Conservation (phyloP, 2,113 vertebrate species). For the Psittacula cyanocephala region DNA sequence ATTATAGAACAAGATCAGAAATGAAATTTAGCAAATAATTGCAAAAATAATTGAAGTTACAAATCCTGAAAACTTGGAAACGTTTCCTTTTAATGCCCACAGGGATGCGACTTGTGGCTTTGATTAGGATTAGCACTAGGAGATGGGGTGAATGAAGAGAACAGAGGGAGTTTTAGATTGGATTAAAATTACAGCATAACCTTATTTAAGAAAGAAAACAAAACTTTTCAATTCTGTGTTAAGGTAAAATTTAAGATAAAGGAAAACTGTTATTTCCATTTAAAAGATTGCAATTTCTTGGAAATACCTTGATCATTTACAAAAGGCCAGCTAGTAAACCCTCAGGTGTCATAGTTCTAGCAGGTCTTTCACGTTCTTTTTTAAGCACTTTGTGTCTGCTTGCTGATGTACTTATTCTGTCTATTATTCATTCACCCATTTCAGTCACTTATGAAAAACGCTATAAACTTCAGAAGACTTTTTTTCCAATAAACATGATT, state of each 20-base stretch:
- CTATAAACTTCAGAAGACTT: fast-evolving
- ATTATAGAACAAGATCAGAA: constrained; percentile 75
- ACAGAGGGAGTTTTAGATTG: background rate
- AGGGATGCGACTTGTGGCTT: constrained; percentile 40
- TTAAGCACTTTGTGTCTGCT: background rate
- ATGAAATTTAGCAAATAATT: constrained; percentile 75
- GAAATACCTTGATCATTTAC: constrained; percentile 44
- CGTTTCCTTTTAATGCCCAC: constrained; percentile 65
- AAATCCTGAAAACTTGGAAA: constrained; percentile 67
- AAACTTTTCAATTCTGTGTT: background rate
- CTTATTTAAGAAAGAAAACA: background rate
- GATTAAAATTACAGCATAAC: constrained; percentile 24
- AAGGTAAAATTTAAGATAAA: constrained; percentile 32
- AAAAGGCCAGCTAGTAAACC: background rate
- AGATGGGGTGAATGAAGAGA: background rate
- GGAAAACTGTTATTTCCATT: constrained; percentile 43
- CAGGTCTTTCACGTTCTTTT: background rate
- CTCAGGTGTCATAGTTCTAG: background rate
- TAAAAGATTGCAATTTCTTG: constrained; percentile 48
- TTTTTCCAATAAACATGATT: background rate
- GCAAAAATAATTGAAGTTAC: constrained; percentile 76
- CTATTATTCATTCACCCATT: background rate
- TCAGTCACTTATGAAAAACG: background rate
- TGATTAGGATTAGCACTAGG: constrained; percentile 67
- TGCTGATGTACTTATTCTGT: background rate